phyloP scores from a whole-genome alignment of 2,113 vertebrate species.

The Genyomyrus donnyi region DNA sequence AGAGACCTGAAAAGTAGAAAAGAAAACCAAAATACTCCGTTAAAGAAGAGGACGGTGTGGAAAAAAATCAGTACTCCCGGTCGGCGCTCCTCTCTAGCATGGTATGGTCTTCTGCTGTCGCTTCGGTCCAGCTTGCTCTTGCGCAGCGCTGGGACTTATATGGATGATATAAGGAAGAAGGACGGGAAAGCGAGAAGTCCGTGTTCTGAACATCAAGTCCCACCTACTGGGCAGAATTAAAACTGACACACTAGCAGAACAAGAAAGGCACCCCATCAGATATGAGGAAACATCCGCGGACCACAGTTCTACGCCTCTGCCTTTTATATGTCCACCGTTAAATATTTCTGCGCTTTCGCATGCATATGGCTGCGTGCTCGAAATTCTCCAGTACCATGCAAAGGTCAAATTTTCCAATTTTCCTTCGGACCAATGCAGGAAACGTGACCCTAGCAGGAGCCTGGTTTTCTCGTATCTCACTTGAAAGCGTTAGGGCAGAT shows the following conservation, averaged over 20 bases:
- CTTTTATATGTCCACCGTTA: background rate
- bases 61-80: conserved; percentile 34
- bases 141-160: conserved; percentile 61
- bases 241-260: conserved; percentile 85
- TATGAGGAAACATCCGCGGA: conserved; percentile 15
- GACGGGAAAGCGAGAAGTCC: conserved; percentile 58
- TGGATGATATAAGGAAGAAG: conserved; percentile 65
- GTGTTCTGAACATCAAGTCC: conserved; percentile 82
- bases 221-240: conserved; percentile 86
- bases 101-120: conserved; percentile 41
- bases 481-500: background rate
- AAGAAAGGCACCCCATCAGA: conserved; percentile 29
- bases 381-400: background rate
- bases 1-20: conserved; percentile 31
- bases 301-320: background rate
- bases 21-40: conserved; percentile 43
- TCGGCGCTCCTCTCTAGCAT: conserved; percentile 50
- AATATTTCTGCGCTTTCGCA: background rate
- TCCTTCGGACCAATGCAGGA: background rate
- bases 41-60: conserved; percentile 40
- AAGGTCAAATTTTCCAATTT: background rate
- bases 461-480: background rate
- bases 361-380: background rate
- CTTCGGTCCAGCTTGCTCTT: conserved; percentile 39
- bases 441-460: background rate